These are phyloP conservation scores for Lethrus apterus DNA, from an alignment of 1,140 invertebrate genomes.

Conservation along the genomic window DNA sequence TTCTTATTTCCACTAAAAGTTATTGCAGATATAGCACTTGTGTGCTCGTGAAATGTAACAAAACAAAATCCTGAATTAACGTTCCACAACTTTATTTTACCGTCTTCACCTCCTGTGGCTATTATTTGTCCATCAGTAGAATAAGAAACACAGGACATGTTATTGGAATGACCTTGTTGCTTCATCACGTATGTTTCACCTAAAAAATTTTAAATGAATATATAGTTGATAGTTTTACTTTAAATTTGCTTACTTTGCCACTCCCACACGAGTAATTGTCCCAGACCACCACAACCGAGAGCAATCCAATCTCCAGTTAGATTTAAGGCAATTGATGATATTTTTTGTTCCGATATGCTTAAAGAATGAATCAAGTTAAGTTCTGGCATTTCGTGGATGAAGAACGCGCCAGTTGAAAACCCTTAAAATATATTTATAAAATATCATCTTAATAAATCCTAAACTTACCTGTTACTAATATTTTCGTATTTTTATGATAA, in stretches of 20 bases:
- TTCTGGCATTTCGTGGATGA: constrained; percentile 87
- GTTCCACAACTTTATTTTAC: constrained; percentile 96
- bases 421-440: constrained; percentile 40
- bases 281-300: constrained; percentile 72
- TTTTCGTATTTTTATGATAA: constrained; percentile 69
- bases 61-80: constrained; percentile 84
- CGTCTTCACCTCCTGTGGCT: constrained; percentile 90
- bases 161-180: constrained; percentile 89
- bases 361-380: constrained; percentile 88
- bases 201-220: constrained; percentile 26
- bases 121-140: constrained; percentile 86
- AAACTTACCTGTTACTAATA: constrained; percentile 62
- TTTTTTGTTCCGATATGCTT: constrained; percentile 71
- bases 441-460: background rate
- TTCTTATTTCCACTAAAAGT: constrained; percentile 85
- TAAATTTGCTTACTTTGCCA: constrained; percentile 74
- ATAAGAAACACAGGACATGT: constrained; percentile 82
- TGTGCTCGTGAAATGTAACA: constrained; percentile 90
- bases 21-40: constrained; percentile 69
- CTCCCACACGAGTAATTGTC: constrained; percentile 95
- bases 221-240: background rate
- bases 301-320: constrained; percentile 91
- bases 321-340: constrained; percentile 78
- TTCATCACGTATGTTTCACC: constrained; percentile 95
- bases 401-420: constrained; percentile 76